A percentile compares a stretch with the other conserved stretches of the same genome.
Evolutionary conservation across 1,140 invertebrate genomes (phyloP).

Genomic region (Diuraphis noxia): DNA sequence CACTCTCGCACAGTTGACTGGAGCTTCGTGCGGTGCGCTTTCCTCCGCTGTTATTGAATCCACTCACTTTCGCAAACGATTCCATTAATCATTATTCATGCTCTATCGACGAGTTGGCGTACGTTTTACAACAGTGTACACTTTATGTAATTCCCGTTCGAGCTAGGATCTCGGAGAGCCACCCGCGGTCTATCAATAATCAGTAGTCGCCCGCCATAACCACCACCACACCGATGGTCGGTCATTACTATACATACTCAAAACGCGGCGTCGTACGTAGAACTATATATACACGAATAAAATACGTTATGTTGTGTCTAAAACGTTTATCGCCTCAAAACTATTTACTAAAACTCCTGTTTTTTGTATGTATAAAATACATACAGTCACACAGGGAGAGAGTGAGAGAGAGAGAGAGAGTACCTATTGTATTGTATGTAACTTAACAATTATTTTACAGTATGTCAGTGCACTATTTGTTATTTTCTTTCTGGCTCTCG

Average conservation of each 20-base stretch:
- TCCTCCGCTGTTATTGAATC: background rate
- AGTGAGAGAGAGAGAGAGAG: background rate
- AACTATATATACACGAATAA: background rate
- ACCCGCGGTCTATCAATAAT: background rate
- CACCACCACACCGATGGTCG: background rate
- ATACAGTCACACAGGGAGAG: too few relatives aligned
- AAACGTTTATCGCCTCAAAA: background rate
- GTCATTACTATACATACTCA: background rate
- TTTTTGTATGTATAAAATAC: too few relatives aligned
- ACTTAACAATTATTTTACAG: too few relatives aligned
- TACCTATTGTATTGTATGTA: background rate
- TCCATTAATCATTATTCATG: constrained; percentile 33
- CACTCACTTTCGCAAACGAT: background rate
- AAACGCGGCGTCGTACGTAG: background rate
- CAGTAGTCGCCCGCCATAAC: background rate
- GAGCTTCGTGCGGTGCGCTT: background rate
- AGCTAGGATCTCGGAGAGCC: background rate
- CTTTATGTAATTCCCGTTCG: background rate
- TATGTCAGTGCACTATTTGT: too few relatives aligned
- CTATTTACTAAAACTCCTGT: background rate
- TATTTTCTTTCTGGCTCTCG: too few relatives aligned
- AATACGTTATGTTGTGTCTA: background rate
- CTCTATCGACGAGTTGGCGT: background rate
- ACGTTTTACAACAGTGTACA: background rate
- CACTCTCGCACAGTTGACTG: background rate